Evolutionary conservation across 2,888 invertebrate genomes (phyloP).

Genomic region (Eilema caniola): DNA sequence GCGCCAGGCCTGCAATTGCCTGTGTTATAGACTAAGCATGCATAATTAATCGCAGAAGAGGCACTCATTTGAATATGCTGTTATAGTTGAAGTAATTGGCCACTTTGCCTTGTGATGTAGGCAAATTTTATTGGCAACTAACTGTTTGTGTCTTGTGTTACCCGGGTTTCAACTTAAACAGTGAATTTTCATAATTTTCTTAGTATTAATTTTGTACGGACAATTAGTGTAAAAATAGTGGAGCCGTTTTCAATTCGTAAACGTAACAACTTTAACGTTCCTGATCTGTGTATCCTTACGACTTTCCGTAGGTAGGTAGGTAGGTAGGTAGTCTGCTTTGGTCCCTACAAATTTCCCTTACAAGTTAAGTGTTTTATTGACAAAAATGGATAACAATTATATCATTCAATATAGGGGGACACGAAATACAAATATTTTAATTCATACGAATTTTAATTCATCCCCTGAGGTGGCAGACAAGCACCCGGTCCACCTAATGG

Average conservation of each 20-base stretch:
- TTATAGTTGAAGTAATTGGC: slow-evolving; percentile 13
- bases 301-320: too few species aligned
- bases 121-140: not conserved
- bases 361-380: not conserved
- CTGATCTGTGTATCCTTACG: not conserved
- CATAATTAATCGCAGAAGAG: slow-evolving; percentile 22
- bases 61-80: slow-evolving; percentile 20
- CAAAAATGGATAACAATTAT: not conserved
- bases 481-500: too few species aligned
- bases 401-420: not conserved
- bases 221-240: too few species aligned
- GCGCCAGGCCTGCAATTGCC: slow-evolving; percentile 63
- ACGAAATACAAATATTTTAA: not conserved
- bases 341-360: too few species aligned
- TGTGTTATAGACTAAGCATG: slow-evolving; percentile 42
- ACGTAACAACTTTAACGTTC: too few species aligned
- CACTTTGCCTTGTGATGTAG: not conserved
- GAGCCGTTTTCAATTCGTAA: too few species aligned
- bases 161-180: not conserved
- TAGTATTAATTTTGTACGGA: too few species aligned
- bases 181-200: not conserved
- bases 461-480: too few species aligned
- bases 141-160: not conserved
- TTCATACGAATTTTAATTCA: not conserved
- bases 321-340: too few species aligned